Base-by-base conservation (phyloP, 1,140 invertebrate genomes). In the Zaprionus tsacasi region DNA sequence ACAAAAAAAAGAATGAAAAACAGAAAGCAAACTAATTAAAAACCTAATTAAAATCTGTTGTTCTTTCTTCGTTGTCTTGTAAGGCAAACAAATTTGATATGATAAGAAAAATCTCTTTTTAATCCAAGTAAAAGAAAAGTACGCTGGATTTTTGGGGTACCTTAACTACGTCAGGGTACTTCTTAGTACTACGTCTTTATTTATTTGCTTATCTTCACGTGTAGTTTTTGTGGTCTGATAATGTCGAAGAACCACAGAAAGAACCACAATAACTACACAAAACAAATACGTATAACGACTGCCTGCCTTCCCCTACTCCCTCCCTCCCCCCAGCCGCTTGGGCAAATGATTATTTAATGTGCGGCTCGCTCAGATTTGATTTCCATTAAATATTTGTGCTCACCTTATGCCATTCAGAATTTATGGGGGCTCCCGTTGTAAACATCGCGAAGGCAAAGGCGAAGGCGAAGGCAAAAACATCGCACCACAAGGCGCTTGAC, bases 351-450 rank as follows among this genome's bases (percentile, higher is more conserved):
- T 79, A 73, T 77, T 77, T 73, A 79, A 73, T 72, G 67, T 70
- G 50, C 50, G 58, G 36, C 40, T 56, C 67, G 72, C 64, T 76
- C 66, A 59, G 73, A 74, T 78, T 80, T 78, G 40, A 70, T 66
- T 73, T 75, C 75, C 76, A 63, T 70, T 70, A 80, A 78, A 80
- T 80, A 78, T 80, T 78, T 80, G 70, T 74, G 70, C 78, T 64
- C 58, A 66, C 65, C 73, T 79, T 68, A 64, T 64, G 40, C 40
- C 73, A 65, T 68, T 61, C 72, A 56, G 55, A 45, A 8, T 70
- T 75, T 70, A 69, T 48, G 50, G 25, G 13, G 13, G 35, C 61
- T 50, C 8, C 40, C 33, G 58, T 73, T 65, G 76, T 78, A 63
- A 71, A 70, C 59, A 35, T 35, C 64, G 69, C n/a, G 6, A n/a